Evolutionary conservation across 2,888 invertebrate species (phyloP), one percentile per base, ranked within the genome.

Genomic region (Mylabris sibirica): DNA sequence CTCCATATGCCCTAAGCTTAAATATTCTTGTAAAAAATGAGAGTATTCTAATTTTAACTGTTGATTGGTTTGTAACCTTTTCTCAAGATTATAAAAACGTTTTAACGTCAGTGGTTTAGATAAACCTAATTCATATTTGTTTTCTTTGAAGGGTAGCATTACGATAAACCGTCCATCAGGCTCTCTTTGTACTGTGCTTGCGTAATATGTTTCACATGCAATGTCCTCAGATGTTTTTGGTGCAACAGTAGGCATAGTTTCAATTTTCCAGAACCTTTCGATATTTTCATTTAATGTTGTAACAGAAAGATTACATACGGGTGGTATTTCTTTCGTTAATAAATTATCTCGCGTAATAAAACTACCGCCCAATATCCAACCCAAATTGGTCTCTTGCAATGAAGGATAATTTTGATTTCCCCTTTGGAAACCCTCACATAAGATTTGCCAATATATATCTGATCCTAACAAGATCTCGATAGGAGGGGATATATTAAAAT

Each of bases 1-100:
- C n/a, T 67, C 41, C 72, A 74, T 72, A 24, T 72, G 70, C 0
- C 60, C 67, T 38, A 68, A 60, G 9, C 11, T 20, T 35, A 49
- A 57, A 41, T 68, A 65, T 38, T 65, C 65, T 9, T 49, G 6
- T 12, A 65, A 14, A 26, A 65, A 65, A 6, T 60, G 14, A 0
- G 30, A n/a, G 9, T 65, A 65, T 26, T 61, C n/a, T 12, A n/a
- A 22, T 61, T 53, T 35, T 12, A 65, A n/a, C 8, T 14, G n/a
- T 14, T 24, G 34, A 34, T 65, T 65, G 1, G 11, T 41, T 26
- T 60, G 17, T 22, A 65, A 38, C n/a, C 63, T 69, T 22, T 63
- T 44, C 34, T 73, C 68, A 17, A 73, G 60, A 5, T 49, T 35
- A 26, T 59, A 35, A 41, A 73, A 71, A 38, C 68, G 30, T n/a